A percentile compares a stretch with the other conserved stretches of the same genome.
Conservation (phyloP, 35 echinoderm and acorn worm genomes). For the Apostichopus japonicus region DNA sequence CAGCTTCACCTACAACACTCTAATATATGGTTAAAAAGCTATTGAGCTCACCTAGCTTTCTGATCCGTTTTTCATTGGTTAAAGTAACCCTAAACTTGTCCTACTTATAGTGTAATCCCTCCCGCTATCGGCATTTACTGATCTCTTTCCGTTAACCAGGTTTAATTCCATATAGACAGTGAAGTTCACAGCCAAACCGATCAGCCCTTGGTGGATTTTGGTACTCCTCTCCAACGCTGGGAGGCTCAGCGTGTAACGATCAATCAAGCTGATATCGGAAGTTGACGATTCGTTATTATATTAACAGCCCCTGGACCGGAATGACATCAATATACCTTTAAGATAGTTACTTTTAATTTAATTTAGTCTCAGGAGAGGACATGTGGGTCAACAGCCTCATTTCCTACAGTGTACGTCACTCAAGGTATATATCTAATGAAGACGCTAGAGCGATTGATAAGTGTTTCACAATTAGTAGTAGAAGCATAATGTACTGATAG, state of each 20-base stretch:
- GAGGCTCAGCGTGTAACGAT: constrained; percentile 11
- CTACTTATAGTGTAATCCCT: background rate
- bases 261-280: constrained; percentile 45
- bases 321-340: constrained; percentile 42
- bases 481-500: too few relatives aligned
- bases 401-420: background rate
- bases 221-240: background rate
- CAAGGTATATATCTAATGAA: background rate
- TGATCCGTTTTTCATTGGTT: background rate
- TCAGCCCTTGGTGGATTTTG: background rate
- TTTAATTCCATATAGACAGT: constrained; percentile 3
- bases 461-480: too few relatives aligned
- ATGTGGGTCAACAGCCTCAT: constrained; percentile 38
- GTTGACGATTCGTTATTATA: constrained; percentile 52
- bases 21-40: too few relatives aligned
- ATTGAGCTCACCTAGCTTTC: too few relatives aligned
- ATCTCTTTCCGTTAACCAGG: background rate
- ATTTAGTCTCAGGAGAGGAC: constrained; percentile 33
- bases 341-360: constrained; percentile 64
- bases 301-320: constrained; percentile 41
- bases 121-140: background rate
- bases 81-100: background rate
- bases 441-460: background rate
- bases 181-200: background rate
- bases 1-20: too few relatives aligned